Percentiles rank a stretch among this genome's conserved stretches.
phyloP scores from a whole-genome alignment of 2,113 vertebrate genomes.

The Pardalotus punctatus region DNA sequence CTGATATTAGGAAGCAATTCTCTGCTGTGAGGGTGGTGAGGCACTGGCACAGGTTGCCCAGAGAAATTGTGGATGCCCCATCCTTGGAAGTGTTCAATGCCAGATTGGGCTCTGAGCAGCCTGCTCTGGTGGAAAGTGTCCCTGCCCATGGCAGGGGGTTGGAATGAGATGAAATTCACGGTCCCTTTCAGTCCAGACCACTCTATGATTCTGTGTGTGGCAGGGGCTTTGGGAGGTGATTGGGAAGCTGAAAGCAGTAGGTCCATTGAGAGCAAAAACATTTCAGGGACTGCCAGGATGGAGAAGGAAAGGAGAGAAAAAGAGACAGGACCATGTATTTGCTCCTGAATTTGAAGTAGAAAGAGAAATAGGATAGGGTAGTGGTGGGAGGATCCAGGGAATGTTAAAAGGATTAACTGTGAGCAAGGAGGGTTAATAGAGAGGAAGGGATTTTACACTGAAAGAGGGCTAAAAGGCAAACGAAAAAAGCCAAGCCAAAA shows the following conservation, averaged over 20 bases:
- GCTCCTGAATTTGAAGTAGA: not conserved
- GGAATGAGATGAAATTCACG: fast-evolving
- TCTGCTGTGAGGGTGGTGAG: not conserved
- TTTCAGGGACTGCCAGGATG: not conserved
- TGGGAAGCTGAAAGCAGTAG: not conserved
- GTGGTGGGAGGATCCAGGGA: not conserved
- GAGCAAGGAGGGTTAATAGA: not conserved
- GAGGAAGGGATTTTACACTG: not conserved
- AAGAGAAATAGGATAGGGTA: not conserved
- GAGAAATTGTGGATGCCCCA: not conserved
- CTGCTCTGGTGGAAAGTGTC: not conserved
- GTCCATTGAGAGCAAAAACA: not conserved
- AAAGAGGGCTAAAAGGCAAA: not conserved
- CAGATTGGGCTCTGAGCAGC: not conserved
- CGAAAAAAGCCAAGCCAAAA: not conserved
- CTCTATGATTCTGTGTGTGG: not conserved
- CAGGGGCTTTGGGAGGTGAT: not conserved
- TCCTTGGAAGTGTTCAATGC: not conserved
- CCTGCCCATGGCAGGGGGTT: not conserved
- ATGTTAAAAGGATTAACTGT: not conserved
- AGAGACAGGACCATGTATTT: not conserved
- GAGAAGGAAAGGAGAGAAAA: not conserved
- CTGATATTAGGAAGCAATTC: not conserved
- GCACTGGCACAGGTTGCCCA: not conserved
- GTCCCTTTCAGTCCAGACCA: not conserved